A percentile compares a stretch with the other conserved stretches of the same genome.
phyloP scores from a whole-genome alignment of 2,888 invertebrate species.

The Papilio demoleus region DNA sequence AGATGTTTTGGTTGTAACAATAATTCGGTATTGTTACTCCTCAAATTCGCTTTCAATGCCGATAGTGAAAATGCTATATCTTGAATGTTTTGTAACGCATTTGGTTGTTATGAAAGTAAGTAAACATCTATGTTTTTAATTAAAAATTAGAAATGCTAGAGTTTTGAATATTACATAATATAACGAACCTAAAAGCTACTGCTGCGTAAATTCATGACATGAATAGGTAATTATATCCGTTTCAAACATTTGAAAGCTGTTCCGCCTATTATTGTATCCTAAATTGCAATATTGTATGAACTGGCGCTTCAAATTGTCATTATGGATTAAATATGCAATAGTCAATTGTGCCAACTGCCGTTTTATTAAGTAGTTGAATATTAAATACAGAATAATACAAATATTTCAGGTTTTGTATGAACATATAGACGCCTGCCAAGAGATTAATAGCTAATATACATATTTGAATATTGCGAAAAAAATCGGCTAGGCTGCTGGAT shows the following conservation, averaged over 20 bases:
- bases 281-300: slow-evolving; percentile 16
- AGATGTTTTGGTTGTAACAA: too few relatives aligned
- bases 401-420: too few relatives aligned
- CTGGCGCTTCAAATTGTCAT: not conserved
- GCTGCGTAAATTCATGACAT: not conserved
- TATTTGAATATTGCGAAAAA: not conserved
- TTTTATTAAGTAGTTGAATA: not conserved
- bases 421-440: not conserved
- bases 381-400: not conserved
- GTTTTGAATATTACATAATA: not conserved
- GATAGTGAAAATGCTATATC: too few relatives aligned
- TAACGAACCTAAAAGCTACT: not conserved
- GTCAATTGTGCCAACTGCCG: not conserved
- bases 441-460: not conserved
- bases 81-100: too few relatives aligned
- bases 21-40: too few relatives aligned
- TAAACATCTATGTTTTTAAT: not conserved
- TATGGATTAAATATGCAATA: slow-evolving; percentile 14
- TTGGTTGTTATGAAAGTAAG: too few relatives aligned
- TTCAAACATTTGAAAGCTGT: slow-evolving; percentile 11
- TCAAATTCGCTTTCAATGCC: too few relatives aligned
- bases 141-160: not conserved
- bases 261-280: slow-evolving; percentile 13
- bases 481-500: too few relatives aligned
- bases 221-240: slow-evolving; percentile 15